Evolutionary conservation across 1,140 invertebrate species (phyloP).

Genomic region (Batillaria attramentaria): DNA sequence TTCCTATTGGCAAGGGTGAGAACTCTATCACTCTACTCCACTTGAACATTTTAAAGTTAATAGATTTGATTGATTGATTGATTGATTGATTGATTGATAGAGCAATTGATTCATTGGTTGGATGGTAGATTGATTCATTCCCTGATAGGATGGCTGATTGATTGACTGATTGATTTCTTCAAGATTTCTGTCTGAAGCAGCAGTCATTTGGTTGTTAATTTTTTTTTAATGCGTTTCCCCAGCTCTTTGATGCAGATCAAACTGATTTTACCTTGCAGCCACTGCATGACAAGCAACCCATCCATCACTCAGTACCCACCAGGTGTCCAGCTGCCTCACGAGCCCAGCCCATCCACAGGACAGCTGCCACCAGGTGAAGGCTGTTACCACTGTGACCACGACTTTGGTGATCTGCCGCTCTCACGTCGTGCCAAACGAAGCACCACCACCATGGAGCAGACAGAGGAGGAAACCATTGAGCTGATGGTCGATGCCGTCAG

Average conservation of each 20-base stretch:
- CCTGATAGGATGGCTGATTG: neutral
- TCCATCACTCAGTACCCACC: slow-evolving; percentile 70
- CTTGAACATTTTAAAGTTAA: too few relatives aligned
- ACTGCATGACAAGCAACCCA: slow-evolving; percentile 86
- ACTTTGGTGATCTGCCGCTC: slow-evolving; percentile 60
- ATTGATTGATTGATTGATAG: neutral
- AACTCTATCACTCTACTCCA: slow-evolving; percentile 9
- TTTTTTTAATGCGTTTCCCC: too few relatives aligned
- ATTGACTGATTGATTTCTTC: neutral
- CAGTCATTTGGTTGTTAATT: too few relatives aligned
- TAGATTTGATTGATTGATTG: neutral
- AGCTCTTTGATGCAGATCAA: neutral
- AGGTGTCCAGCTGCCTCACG: slow-evolving; percentile 58
- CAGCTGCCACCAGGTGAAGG: slow-evolving; percentile 89
- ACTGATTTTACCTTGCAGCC: slow-evolving; percentile 75
- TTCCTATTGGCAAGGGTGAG: slow-evolving; percentile 78
- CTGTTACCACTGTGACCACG: slow-evolving; percentile 87
- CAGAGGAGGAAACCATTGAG: slow-evolving; percentile 32
- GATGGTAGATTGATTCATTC: too few relatives aligned
- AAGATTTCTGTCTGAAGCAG: too few relatives aligned
- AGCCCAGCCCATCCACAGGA: slow-evolving; percentile 71
- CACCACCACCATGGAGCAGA: neutral
- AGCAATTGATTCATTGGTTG: too few relatives aligned
- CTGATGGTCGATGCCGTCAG: slow-evolving; percentile 14
- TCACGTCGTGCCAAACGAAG: slow-evolving; percentile 25